Evolutionary conservation across 1,140 invertebrate species (phyloP).

Genomic region (Apis mellifera): Amel_HAv3.1 CM009936.2:2816001-2816500

Average conservation of each 20-base stretch:
- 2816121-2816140: not conserved
- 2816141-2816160: not conserved
- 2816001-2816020: not conserved
- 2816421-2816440: conserved; percentile 5
- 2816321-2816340: too few species aligned
- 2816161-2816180: not conserved
- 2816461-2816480: not conserved
- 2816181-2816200: too few species aligned
- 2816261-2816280: too few species aligned
- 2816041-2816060: not conserved
- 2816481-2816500: conserved; percentile 3
- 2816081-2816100: too few species aligned
- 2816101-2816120: not conserved
- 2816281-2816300: too few species aligned
- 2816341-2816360: not conserved
- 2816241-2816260: too few species aligned
- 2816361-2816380: not conserved
- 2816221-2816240: too few species aligned
- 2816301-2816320: too few species aligned
- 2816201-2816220: too few species aligned
- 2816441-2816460: conserved; percentile 6
- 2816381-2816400: not conserved
- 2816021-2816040: not conserved
- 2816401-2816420: not conserved
- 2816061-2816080: too few species aligned